Evolutionary conservation across 2,113 vertebrate species (phyloP).

Genomic region (Dendrocopos noguchii): DNA sequence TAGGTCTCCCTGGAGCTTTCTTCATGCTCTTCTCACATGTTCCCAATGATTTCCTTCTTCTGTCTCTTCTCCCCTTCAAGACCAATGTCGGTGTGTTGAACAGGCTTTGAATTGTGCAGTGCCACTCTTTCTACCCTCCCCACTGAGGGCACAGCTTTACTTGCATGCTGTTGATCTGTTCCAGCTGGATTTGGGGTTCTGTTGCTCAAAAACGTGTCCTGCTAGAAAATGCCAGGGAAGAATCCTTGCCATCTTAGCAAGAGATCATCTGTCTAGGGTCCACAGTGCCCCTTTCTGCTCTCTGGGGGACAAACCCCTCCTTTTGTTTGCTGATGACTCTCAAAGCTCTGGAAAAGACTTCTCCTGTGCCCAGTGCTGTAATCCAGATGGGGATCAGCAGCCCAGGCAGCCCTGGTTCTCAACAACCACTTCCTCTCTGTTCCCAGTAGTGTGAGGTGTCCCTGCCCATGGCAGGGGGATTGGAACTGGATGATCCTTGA

Average conservation of each 20-base stretch:
- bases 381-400: not conserved
- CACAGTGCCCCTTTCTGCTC: not conserved
- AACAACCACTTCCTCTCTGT: not conserved
- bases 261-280: not conserved
- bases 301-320: not conserved
- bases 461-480: too few relatives aligned
- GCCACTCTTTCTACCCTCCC: too few relatives aligned
- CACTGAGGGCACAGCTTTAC: not conserved
- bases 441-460: not conserved
- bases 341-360: not conserved
- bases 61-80: too few relatives aligned
- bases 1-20: not conserved
- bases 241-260: not conserved
- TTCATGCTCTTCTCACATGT: too few relatives aligned
- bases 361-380: not conserved
- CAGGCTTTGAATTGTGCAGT: too few relatives aligned
- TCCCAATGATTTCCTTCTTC: too few relatives aligned
- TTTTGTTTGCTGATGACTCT: not conserved
- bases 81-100: too few relatives aligned
- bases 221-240: not conserved
- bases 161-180: not conserved
- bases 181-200: not conserved
- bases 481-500: too few relatives aligned
- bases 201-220: not conserved
- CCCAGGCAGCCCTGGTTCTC: not conserved